A percentile compares a stretch with the other conserved stretches of the same genome.
Evolutionary conservation across 2,888 invertebrate genomes (phyloP).

Genomic region (Drosophila siamana): DNA sequence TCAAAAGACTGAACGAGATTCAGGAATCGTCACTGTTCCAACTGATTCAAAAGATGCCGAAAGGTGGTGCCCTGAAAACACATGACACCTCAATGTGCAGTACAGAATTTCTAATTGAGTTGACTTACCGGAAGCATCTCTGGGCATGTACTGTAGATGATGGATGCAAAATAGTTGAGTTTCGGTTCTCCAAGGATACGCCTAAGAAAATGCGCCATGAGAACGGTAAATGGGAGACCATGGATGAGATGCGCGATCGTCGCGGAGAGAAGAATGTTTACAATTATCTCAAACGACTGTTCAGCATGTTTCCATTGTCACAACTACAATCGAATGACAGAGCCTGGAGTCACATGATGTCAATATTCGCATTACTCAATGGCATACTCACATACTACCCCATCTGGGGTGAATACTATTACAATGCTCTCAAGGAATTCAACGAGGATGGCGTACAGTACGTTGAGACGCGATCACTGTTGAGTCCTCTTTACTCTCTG

Average conservation of each 20-base stretch:
- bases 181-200: constrained; percentile 62
- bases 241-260: constrained; percentile 60
- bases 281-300: constrained; percentile 85
- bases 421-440: constrained; percentile 88
- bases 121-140: constrained; percentile 88
- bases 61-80: constrained; percentile 90
- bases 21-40: constrained; percentile 88
- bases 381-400: constrained; percentile 88
- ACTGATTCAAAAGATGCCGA: constrained; percentile 90
- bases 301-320: constrained; percentile 87
- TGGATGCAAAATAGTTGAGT: constrained; percentile 32
- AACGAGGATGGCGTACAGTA: constrained; percentile 90
- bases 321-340: constrained; percentile 86
- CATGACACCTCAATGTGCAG: constrained; percentile 89
- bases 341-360: constrained; percentile 87
- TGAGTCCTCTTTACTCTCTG: constrained; percentile 88
- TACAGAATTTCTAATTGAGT: constrained; percentile 87
- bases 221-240: constrained; percentile 68
- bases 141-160: constrained; percentile 83
- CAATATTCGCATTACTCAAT: constrained; percentile 86
- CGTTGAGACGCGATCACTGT: constrained; percentile 88
- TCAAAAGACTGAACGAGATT: constrained; percentile 87
- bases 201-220: constrained; percentile 25
- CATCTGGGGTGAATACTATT: constrained; percentile 89
- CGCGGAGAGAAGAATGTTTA: constrained; percentile 85